phyloP scores from a whole-genome alignment of 1,140 invertebrate genomes.

The Drosophila guanche region DNA sequence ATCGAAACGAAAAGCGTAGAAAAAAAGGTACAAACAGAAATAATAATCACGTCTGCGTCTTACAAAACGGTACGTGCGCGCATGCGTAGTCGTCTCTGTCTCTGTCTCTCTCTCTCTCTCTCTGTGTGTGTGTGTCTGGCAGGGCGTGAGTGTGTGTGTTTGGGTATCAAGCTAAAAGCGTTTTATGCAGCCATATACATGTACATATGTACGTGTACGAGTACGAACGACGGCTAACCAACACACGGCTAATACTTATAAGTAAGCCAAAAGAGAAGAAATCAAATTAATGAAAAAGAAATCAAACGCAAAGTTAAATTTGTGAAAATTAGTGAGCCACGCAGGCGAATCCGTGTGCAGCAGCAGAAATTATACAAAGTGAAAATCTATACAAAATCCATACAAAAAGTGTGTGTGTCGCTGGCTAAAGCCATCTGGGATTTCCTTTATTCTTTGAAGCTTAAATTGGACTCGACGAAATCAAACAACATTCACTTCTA shows the following conservation, averaged over 20 bases:
- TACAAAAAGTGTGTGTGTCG: constrained; percentile 3
- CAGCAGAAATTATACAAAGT: constrained; percentile 22
- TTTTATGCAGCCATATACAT: constrained; percentile 68
- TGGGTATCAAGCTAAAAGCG: constrained; percentile 53
- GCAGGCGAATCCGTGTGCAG: constrained; percentile 42
- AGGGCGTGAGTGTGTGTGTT: constrained; percentile 15
- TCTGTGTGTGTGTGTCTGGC: constrained; percentile 10
- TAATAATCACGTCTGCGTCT: constrained; percentile 48
- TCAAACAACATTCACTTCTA: constrained; percentile 28
- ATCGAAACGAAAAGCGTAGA: constrained; percentile 38
- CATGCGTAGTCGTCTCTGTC: constrained; percentile 60
- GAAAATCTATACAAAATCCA: constrained; percentile 26
- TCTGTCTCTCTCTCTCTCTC: constrained; percentile 23
- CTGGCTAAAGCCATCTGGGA: constrained; percentile 14
- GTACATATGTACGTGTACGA: constrained; percentile 2
- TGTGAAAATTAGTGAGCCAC: constrained; percentile 62
- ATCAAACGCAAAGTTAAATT: constrained; percentile 62
- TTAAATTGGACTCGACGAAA: neutral
- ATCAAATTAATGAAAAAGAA: constrained; percentile 64
- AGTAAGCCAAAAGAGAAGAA: constrained; percentile 52
- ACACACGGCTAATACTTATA: constrained; percentile 32
- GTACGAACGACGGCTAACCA: constrained; percentile 38
- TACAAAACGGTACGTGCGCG: constrained; percentile 77
- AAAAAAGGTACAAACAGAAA: constrained; percentile 50
- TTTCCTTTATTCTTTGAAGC: constrained; percentile 12